Evolutionary conservation across 2,888 invertebrate species (phyloP).

Genomic region (Phaedon cochleariae): DNA sequence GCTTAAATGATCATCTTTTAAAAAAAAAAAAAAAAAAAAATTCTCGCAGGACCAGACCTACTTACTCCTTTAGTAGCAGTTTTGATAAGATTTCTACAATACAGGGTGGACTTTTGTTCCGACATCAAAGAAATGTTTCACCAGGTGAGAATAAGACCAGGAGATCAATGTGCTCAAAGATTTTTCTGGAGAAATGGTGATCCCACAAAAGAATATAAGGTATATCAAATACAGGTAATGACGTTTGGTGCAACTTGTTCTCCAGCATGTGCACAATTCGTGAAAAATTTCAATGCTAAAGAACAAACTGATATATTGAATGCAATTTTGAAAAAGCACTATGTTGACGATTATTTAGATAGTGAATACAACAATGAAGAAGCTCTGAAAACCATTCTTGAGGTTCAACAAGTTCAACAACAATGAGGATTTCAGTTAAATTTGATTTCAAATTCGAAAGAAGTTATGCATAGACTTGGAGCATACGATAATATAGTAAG

Average conservation of each 20-base stretch:
- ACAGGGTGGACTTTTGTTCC: background rate
- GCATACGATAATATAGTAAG: background rate
- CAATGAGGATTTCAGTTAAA: slow-evolving; percentile 7
- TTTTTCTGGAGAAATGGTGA: background rate
- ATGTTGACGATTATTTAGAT: background rate
- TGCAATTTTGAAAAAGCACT: background rate
- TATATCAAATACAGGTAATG: slow-evolving; percentile 1
- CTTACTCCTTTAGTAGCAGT: background rate
- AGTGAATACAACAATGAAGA: background rate
- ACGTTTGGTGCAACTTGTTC: background rate
- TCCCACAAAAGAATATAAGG: background rate
- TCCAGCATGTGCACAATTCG: background rate
- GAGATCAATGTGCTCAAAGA: background rate
- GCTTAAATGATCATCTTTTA: slow-evolving; percentile 2
- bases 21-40: too few relatives aligned
- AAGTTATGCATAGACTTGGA: background rate
- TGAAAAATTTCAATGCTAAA: background rate
- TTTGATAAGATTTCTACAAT: background rate
- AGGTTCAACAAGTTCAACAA: background rate
- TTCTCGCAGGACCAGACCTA: background rate
- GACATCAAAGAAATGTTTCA: background rate
- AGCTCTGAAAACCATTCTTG: background rate
- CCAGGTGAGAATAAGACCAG: background rate
- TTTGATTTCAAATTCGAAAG: slow-evolving; percentile 7
- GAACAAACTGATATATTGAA: background rate